Evolutionary conservation across 2,113 vertebrate species (phyloP), one percentile per base, ranked within the genome.

Genomic region (Takifugu flavidus): DNA sequence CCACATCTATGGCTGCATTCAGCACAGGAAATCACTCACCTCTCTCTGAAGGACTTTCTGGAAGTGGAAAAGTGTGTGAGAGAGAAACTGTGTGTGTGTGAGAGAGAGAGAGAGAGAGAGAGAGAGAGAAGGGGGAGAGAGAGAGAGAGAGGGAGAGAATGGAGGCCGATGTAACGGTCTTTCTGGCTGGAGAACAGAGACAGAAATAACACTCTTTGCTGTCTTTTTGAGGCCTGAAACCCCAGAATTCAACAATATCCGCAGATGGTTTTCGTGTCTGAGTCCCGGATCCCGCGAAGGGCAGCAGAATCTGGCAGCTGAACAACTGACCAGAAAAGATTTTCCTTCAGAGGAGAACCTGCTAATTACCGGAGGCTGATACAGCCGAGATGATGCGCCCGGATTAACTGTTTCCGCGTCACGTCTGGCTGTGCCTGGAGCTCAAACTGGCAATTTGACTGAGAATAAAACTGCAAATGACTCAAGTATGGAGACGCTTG

Each of bases 231-330:
- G 12, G 89, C 93, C 34, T 92, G 93, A 87, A 89, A 91, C 89
- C 91, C 92, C 92, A 93, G 92, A 93, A 93, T 93, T 93, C 93
- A 90, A 90, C 91, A 89, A 91, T 89, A 91, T 85, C 82, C 91
- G 92, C 94, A 95, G 93, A 93, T 94, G 94, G 93, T 94, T 95
- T 92, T 39, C 91, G 95, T 95, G 96, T 95, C 93, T 84, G 87
- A 84, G 86, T 67, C 65, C 58, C 76, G 88, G 84, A 82, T 85
- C 84, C 89, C 89, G 91, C 72, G 68, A 74, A 90, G 89, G 88
- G 67, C 65, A 80, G 82, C 87, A 64, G 78, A 59, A 70, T 84
- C 82, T 87, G 77, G 49, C 85, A 86, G 87, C 62, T 50, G 31
- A 57, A 71, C 58, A 74, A 67, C 80, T 56, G 72, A 81, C 60